Evolutionary conservation across 2,888 invertebrate genomes (phyloP).

Genomic region (Carpatolechia fugitivella): DNA sequence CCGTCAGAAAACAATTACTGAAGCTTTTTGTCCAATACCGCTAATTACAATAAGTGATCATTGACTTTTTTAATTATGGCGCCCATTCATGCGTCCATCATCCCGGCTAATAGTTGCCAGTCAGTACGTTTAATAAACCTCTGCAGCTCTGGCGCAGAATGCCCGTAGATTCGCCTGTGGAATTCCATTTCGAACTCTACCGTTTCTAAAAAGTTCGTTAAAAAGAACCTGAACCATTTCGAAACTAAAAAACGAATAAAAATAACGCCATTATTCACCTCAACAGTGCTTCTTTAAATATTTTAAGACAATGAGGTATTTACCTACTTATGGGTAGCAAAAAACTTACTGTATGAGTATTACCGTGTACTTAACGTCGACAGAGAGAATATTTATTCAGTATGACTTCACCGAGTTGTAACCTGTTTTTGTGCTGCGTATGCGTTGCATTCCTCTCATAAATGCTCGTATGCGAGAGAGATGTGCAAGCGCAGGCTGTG

Average conservation of each 20-base stretch:
- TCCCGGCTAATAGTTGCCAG: slow-evolving; percentile 69
- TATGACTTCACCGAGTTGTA: slow-evolving; percentile 46
- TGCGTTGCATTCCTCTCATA: slow-evolving; percentile 62
- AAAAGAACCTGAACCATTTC: neutral
- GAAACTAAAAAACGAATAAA: slow-evolving; percentile 23
- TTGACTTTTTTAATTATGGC: slow-evolving; percentile 73
- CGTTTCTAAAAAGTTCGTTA: neutral
- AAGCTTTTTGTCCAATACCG: slow-evolving; percentile 63
- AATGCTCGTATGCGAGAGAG: slow-evolving; percentile 39
- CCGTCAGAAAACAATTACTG: slow-evolving; percentile 70
- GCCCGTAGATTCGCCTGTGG: slow-evolving; percentile 57
- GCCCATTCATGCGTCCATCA: slow-evolving; percentile 72
- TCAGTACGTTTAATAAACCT: slow-evolving; percentile 74
- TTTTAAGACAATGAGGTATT: slow-evolving; percentile 18
- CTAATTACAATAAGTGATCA: slow-evolving; percentile 77
- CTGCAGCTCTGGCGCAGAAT: slow-evolving; percentile 42
- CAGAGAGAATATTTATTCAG: slow-evolving; percentile 44
- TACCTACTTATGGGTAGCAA: slow-evolving; percentile 18
- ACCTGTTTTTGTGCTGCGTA: slow-evolving; percentile 59
- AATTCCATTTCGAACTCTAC: slow-evolving; percentile 48
- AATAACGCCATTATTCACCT: slow-evolving; percentile 18
- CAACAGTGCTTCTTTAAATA: slow-evolving; percentile 16
- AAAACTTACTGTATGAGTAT: slow-evolving; percentile 38
- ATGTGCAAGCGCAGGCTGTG: slow-evolving; percentile 30
- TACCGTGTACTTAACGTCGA: slow-evolving; percentile 48